Conservation (phyloP, 2,797 vertebrate species). For the Trachurus trachurus region DNA sequence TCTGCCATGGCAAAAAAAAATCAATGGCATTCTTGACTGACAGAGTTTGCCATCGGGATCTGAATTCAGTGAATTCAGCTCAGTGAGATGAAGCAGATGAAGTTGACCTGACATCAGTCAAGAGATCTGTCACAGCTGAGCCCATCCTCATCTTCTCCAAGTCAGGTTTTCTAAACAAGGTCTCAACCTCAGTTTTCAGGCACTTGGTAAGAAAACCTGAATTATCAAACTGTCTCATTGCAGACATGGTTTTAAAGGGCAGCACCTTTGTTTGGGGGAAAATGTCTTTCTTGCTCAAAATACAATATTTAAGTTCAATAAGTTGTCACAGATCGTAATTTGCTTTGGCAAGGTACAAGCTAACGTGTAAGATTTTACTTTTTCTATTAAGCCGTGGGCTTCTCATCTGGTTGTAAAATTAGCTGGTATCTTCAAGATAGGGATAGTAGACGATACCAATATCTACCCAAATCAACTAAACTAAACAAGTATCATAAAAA, state of each 20-base stretch:
- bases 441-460: too few species aligned
- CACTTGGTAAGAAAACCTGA: not conserved
- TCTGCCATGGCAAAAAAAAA: not conserved
- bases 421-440: not conserved
- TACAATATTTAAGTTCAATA: slow-evolving; percentile 9
- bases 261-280: not conserved
- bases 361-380: not conserved
- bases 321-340: slow-evolving; percentile 1
- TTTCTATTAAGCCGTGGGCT: not conserved
- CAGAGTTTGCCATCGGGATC: not conserved
- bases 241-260: not conserved
- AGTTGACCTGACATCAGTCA: not conserved
- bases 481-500: too few species aligned
- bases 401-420: slow-evolving; percentile 4
- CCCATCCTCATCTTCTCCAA: not conserved
- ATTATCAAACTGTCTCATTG: not conserved
- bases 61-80: not conserved
- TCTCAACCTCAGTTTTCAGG: not conserved
- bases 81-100: not conserved
- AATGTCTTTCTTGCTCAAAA: not conserved
- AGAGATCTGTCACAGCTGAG: too few species aligned
- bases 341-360: not conserved
- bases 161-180: not conserved
- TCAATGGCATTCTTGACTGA: not conserved
- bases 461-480: too few species aligned